Evolutionary conservation across 2,113 vertebrate genomes (phyloP), one percentile per base, ranked within the genome.

Genomic region (Sebastes schlegelii): DNA sequence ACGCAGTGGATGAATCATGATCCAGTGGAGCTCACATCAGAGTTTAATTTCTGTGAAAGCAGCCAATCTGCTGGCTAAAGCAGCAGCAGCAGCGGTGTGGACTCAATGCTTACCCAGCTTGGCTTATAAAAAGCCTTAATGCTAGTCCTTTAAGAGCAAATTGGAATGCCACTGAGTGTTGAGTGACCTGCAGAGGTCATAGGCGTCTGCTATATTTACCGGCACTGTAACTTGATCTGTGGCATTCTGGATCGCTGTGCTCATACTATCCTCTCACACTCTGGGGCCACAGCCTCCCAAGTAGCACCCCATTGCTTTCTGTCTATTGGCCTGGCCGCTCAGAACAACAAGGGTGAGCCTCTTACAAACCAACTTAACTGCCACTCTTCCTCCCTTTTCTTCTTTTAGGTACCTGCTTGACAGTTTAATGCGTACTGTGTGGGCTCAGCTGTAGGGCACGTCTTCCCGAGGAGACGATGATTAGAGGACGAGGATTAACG

Each of bases 131-230:
- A 89, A 34, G 84, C 73, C 57, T 71, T 77, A 82, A 70, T 87
- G 81, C 68, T 86, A 89, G 89, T 92, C 89, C 93, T 94, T 86
- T 93, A 91, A 94, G 90, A 92, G 87, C 79, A 85, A 86, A 81
- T 67, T 87, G 92, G 92, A 95, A 96, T 93, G 88, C 92, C 84
- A 85, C 84, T 16, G 87, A 92, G 95, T 93, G 91, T 90, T 91
- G 88, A 92, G 92, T 90, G 95, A 93, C 93, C 93, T 86, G 88
- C 61, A 13, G 93, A 95, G 94, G 95, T 96, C 94, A 95, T 86
- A 92, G 93, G 93, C 92, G 51, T 86, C 91, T 91, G 95, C 95
- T 96, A 96, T 96, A 96, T 96, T 96, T 96, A 96, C 93, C 90
- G 70, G 91, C 91, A 78, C 85, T 94, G 95, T 94, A 96, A 96